phyloP scores from a whole-genome alignment of 1,140 invertebrate species.

The Meteorus sp. region DNA sequence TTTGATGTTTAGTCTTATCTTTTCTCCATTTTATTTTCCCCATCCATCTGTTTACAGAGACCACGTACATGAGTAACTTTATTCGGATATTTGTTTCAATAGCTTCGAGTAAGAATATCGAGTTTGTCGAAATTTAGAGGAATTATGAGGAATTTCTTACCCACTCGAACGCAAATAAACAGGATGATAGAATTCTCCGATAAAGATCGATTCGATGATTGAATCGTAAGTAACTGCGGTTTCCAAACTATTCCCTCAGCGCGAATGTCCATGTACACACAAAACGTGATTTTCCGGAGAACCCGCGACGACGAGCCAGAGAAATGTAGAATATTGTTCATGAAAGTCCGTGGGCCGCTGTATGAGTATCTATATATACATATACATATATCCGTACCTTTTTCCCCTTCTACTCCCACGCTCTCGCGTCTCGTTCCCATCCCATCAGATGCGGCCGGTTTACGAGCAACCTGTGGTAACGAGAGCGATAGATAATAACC shows the following conservation, averaged over 20 bases:
- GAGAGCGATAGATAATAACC: constrained; percentile 62
- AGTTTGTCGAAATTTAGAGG: no score
- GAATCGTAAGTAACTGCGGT: constrained; percentile 36
- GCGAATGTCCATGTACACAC: constrained; percentile 48
- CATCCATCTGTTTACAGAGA: constrained; percentile 15
- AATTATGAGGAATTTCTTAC: no score
- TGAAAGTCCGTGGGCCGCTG: constrained; percentile 34
- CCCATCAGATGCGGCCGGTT: constrained; percentile 54
- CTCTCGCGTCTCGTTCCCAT: constrained; percentile 37
- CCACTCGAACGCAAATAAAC: no score
- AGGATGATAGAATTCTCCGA: not conserved
- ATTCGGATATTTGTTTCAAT: no score
- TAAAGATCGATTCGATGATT: constrained; percentile 25
- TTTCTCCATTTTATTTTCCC: constrained; percentile 10
- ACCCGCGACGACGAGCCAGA: constrained; percentile 32
- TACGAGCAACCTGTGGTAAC: constrained; percentile 62
- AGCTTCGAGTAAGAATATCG: no score
- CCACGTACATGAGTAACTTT: no score
- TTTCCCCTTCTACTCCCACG: constrained; percentile 35
- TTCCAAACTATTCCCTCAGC: constrained; percentile 48
- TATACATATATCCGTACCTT: no score
- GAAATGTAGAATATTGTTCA: constrained; percentile 25
- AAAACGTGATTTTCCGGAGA: constrained; percentile 44
- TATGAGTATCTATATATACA: constrained; percentile 41
- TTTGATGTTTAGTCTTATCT: not conserved